These are phyloP conservation scores for Channa argus DNA, from an alignment of 2,113 vertebrate genomes.

Conservation along the genomic window DNA sequence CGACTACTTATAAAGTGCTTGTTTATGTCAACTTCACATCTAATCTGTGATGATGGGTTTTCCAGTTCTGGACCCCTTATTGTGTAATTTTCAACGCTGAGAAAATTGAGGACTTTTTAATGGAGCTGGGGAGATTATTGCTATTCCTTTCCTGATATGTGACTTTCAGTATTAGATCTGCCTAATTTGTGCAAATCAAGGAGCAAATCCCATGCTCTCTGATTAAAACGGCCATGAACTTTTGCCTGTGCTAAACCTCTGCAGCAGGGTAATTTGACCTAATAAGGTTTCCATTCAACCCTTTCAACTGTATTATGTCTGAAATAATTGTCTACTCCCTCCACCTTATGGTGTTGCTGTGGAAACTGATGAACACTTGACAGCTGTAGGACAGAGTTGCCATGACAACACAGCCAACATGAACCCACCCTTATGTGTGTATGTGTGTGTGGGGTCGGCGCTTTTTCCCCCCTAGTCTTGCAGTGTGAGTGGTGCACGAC, in stretches of 20 bases:
- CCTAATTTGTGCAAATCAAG: slow-evolving; percentile 65
- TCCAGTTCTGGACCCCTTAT: slow-evolving; percentile 1
- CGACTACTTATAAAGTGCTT: background rate
- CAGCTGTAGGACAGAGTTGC: slow-evolving; percentile 78
- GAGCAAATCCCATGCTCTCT: slow-evolving; percentile 41
- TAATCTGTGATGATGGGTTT: background rate
- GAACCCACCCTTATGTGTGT: slow-evolving; percentile 36
- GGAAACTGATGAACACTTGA: slow-evolving; percentile 84
- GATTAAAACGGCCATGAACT: slow-evolving; percentile 25
- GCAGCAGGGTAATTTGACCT: slow-evolving; percentile 64
- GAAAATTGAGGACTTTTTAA: slow-evolving; percentile 4
- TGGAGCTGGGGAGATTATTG: slow-evolving; percentile 12
- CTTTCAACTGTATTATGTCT: slow-evolving; percentile 75
- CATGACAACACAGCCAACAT: slow-evolving; percentile 73
- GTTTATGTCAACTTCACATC: background rate
- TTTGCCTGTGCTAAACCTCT: slow-evolving; percentile 42
- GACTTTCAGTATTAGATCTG: slow-evolving; percentile 35
- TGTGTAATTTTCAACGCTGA: slow-evolving; percentile 2
- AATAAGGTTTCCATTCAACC: slow-evolving; percentile 68
- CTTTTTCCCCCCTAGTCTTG: background rate
- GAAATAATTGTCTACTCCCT: slow-evolving; percentile 76
- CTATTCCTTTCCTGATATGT: slow-evolving; percentile 45
- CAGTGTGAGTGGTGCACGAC: slow-evolving; percentile 40
- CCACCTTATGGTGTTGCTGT: slow-evolving; percentile 80
- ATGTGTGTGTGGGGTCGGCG: slow-evolving; percentile 29